These are phyloP conservation scores for Parazoanthus darwini DNA, from an alignment of 92 coral and sea anemone species.

Conservation along the genomic window DNA sequence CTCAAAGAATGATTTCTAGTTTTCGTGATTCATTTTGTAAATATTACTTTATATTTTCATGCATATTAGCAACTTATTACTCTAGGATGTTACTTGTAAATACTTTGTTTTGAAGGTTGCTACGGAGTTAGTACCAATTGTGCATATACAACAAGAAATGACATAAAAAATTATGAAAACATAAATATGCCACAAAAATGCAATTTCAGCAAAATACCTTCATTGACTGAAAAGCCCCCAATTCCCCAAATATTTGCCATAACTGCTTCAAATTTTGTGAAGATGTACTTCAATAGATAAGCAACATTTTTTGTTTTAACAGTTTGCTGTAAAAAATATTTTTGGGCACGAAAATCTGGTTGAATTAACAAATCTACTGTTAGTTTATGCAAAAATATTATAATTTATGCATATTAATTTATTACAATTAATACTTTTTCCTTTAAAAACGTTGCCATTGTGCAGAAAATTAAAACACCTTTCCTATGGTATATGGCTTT, in stretches of 20 bases:
- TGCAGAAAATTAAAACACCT: background rate
- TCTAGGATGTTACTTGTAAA: constrained; percentile 3
- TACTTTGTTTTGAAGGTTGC: background rate
- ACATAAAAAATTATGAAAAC: background rate
- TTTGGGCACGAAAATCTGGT: background rate
- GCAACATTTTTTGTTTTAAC: background rate
- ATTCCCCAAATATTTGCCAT: constrained; percentile 1
- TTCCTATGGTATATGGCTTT: constrained; percentile 17
- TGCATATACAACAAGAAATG: background rate
- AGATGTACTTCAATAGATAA: constrained; percentile 13
- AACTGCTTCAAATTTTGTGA: constrained; percentile 20
- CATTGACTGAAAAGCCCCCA: constrained; percentile 14
- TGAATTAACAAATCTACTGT: background rate
- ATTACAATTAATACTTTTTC: background rate
- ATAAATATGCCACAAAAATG: constrained; percentile 13
- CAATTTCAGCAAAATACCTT: constrained; percentile 10
- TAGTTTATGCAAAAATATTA: constrained; percentile 2
- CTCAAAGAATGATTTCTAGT: background rate
- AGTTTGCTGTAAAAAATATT: constrained; percentile 2
- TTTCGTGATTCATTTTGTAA: background rate
- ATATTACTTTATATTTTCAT: background rate
- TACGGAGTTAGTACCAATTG: background rate
- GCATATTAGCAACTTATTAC: constrained; percentile 4
- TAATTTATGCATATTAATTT: constrained; percentile 6
- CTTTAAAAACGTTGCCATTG: background rate